Base-by-base conservation (phyloP, 1,140 invertebrate genomes). In the Saccostrea glomerata region DNA sequence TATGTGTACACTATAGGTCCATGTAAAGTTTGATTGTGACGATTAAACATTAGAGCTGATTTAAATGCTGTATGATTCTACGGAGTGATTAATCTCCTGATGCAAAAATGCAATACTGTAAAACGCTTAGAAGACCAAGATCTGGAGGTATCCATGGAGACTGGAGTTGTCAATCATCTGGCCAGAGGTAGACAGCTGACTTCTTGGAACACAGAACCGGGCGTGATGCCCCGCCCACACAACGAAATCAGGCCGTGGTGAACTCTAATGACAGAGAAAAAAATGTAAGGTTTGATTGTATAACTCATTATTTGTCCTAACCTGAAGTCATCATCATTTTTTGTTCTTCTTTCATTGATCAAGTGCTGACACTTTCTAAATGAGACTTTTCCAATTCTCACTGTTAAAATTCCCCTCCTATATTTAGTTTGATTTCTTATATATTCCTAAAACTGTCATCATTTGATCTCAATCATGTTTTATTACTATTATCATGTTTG, bases 171-270 rank as follows among this genome's bases (percentile, higher is more conserved):
- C 66, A 23, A 58, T 56, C 77, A 84, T 83, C 55, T 87, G 47
- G 83, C 73, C 3, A 89, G 82, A 23, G 93, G 90, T 25, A 94
- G 85, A 88, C 93, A 94, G 6, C 89, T 66, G 9, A 92, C 87
- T 20, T 92, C 91, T 12, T 73, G 30, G 40, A 89, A 91, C 36
- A 90, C 89, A 36, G 93, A 92, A 82, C 92, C 89, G 7, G 90
- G 90, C 15, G 91, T 91, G 13, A 94, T 83, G 82, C 93, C 93
- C 17, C 23, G 77, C 15, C 93, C 93, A 92, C 73, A 92, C 5
- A 94, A 56, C 36, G 55, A 87, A 3, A 94, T 55, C 23, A 94
- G 87, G 9, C 92, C 92, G 88, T 92, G 92, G 83, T 94, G 92
- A 20, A 93, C 91, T 86, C 93, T 94, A 47, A 47, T 47, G 47